Conservation (phyloP, 2,797 vertebrate genomes). For the Halcyon smyrnensis region DNA sequence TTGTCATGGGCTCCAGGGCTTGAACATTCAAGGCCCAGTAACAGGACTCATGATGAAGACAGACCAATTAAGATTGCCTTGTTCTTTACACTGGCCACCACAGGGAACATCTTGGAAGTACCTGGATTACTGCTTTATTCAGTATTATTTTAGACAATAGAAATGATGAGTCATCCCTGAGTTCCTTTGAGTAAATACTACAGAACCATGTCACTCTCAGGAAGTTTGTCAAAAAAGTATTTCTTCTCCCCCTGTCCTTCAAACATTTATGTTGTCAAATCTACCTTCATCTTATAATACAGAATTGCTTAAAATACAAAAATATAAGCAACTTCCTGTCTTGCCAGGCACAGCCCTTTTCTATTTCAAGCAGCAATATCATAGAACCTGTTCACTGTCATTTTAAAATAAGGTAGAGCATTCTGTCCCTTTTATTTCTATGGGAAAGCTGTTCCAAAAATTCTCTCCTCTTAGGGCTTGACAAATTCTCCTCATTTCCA, state of each 20-base stretch:
- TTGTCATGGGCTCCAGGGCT: background rate
- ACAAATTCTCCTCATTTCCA: conserved; percentile 27
- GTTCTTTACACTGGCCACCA: background rate
- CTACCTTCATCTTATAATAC: background rate
- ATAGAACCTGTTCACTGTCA: background rate
- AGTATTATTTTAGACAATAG: conserved; percentile 3
- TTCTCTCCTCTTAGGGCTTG: background rate
- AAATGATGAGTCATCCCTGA: conserved; percentile 5
- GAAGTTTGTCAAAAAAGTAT: background rate
- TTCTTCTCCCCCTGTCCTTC: conserved; percentile 25
- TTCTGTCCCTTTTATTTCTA: conserved; percentile 11
- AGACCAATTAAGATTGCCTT: background rate
- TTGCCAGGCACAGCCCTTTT: background rate
- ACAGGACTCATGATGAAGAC: background rate
- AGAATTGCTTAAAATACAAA: conserved; percentile 17
- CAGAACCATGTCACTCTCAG: background rate
- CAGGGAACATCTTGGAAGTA: background rate
- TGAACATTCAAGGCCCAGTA: background rate
- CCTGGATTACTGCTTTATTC: background rate
- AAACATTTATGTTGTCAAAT: background rate
- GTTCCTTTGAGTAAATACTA: conserved; percentile 14
- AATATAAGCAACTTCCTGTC: background rate
- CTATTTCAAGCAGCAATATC: conserved; percentile 19
- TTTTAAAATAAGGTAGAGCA: background rate
- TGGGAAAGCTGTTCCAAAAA: conserved; percentile 42